Evolutionary conservation across 2,797 vertebrate genomes (phyloP).

Genomic region (Xenopus petersii): DNA sequence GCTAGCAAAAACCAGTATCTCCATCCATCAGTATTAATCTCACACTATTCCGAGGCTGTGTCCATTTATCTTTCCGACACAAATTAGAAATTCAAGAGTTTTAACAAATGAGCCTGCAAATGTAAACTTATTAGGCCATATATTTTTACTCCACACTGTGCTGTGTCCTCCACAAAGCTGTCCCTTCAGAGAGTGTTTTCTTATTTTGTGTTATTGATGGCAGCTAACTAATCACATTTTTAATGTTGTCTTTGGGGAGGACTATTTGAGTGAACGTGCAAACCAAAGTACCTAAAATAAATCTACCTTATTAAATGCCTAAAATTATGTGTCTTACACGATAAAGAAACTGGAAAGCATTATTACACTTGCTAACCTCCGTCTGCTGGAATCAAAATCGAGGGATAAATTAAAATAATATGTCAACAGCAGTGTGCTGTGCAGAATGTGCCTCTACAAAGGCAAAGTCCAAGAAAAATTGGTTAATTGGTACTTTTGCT

Average conservation of each 20-base stretch:
- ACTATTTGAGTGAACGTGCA: slow-evolving; percentile 77
- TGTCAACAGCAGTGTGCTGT: slow-evolving; percentile 70
- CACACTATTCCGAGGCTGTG: slow-evolving; percentile 70
- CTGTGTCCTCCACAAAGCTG: slow-evolving; percentile 76
- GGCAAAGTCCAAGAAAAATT: slow-evolving; percentile 74
- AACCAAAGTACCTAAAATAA: slow-evolving; percentile 82
- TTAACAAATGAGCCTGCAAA: slow-evolving; percentile 87
- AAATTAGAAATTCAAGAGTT: slow-evolving; percentile 93
- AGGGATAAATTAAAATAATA: slow-evolving; percentile 83
- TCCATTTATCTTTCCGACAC: slow-evolving; percentile 96
- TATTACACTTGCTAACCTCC: slow-evolving; percentile 79
- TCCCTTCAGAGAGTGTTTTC: slow-evolving; percentile 82
- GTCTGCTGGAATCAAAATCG: slow-evolving; percentile 75
- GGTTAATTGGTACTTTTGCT: slow-evolving; percentile 75
- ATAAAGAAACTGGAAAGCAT: slow-evolving; percentile 78
- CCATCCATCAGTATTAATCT: slow-evolving; percentile 79
- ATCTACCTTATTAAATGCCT: slow-evolving; percentile 85
- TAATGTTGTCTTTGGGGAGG: slow-evolving; percentile 83
- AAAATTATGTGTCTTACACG: slow-evolving; percentile 80
- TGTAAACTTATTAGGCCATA: slow-evolving; percentile 92
- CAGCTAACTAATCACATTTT: slow-evolving; percentile 86
- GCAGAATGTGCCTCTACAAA: slow-evolving; percentile 63
- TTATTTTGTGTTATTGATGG: slow-evolving; percentile 83
- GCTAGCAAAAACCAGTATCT: slow-evolving; percentile 72
- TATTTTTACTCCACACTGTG: slow-evolving; percentile 87